phyloP scores from a whole-genome alignment of 2,113 vertebrate species.

The Phyllostomus hastatus region DNA sequence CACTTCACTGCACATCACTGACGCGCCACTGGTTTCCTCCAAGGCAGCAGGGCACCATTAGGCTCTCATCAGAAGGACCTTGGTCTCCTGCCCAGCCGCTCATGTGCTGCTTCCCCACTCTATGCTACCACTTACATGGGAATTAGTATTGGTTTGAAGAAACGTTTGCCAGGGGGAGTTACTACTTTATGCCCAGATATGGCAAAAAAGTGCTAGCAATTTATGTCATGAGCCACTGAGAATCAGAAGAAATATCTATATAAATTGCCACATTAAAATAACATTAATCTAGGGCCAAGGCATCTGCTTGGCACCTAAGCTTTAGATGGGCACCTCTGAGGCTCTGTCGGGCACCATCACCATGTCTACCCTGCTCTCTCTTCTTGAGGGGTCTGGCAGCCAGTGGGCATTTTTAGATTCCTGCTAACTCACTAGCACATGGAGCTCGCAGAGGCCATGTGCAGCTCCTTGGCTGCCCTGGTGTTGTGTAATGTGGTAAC shows the following conservation, averaged over 20 bases:
- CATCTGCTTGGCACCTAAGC: neutral
- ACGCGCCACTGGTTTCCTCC: neutral
- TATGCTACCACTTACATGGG: neutral
- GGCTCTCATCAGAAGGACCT: neutral
- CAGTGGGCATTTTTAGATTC: neutral
- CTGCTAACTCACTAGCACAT: neutral
- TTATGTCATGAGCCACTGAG: neutral
- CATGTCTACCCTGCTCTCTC: neutral
- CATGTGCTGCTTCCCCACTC: neutral
- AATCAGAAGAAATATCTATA: neutral
- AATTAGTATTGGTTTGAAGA: slow-evolving; percentile 5
- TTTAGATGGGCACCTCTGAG: neutral
- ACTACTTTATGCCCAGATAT: neutral
- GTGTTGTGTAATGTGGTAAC: neutral
- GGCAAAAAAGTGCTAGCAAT: neutral
- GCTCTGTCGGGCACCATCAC: neutral
- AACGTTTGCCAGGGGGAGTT: neutral
- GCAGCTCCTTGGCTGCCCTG: neutral
- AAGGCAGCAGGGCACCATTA: neutral
- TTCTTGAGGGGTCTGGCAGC: neutral
- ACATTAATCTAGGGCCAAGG: neutral
- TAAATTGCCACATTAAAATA: neutral
- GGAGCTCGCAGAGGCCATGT: accelerated
- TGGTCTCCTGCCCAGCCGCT: neutral
- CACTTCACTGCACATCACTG: neutral